Conservation (phyloP, 2,888 invertebrate species). For the Steinernema hermaphroditum region DNA sequence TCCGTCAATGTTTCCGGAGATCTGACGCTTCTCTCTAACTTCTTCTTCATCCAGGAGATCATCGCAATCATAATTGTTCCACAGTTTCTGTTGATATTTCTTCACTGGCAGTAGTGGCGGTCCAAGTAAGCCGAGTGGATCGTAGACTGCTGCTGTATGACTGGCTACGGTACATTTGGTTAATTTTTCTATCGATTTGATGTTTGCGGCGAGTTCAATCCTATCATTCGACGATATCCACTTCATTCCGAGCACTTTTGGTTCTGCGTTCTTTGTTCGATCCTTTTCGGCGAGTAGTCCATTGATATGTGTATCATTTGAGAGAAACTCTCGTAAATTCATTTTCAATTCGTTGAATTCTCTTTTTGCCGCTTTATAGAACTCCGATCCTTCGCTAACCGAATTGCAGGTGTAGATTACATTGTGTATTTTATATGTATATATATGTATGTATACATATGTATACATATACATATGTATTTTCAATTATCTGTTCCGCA, state of each 20-base stretch:
- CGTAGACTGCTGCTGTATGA: neutral
- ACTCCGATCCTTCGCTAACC: conserved; percentile 19
- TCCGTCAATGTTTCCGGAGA: neutral
- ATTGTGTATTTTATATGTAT: no score
- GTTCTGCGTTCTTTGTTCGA: neutral
- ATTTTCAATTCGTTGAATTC: conserved; percentile 32
- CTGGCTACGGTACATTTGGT: neutral
- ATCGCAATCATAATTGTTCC: neutral
- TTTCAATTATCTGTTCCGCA: conserved; percentile 1
- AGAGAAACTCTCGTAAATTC: conserved; percentile 36
- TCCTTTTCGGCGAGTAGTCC: neutral
- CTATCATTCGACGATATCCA: conserved; percentile 21
- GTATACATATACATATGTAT: conserved; percentile 38
- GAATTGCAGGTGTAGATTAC: conserved; percentile 20
- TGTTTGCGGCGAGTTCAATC: neutral
- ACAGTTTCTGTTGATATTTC: neutral
- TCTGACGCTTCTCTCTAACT: neutral
- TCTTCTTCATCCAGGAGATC: neutral
- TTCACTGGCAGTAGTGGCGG: neutral
- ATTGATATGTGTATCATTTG: neutral
- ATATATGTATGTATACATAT: no score
- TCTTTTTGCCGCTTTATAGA: neutral
- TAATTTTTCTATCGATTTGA: neutral
- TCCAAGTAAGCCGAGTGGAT: neutral
- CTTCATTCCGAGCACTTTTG: conserved; percentile 18